A percentile compares a stretch with the other conserved stretches of the same genome.
phyloP scores from a whole-genome alignment of 2,888 invertebrate genomes.

The Plebejus anna region DNA sequence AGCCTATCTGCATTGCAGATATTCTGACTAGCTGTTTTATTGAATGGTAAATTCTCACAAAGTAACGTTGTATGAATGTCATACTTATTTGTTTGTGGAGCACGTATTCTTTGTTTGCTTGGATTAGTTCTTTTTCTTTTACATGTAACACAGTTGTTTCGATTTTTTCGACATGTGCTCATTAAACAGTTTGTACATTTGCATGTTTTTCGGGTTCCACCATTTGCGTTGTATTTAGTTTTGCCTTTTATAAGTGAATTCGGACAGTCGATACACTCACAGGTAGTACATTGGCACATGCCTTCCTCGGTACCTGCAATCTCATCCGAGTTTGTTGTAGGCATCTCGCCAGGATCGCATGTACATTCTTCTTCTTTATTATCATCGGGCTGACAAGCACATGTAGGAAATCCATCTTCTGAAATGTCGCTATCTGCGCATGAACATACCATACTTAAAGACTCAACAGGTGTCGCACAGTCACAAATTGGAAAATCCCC shows the following conservation, averaged over 20 bases:
- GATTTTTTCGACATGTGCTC: neutral
- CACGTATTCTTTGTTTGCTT: neutral
- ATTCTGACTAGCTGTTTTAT: neutral
- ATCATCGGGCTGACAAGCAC: constrained; percentile 44
- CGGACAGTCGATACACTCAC: constrained; percentile 52
- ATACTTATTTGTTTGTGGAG: neutral
- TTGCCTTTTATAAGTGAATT: constrained; percentile 29
- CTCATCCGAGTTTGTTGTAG: neutral
- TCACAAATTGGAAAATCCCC: constrained; percentile 40
- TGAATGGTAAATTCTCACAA: neutral
- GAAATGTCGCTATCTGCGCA: neutral
- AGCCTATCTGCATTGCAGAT: neutral
- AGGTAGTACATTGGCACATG: constrained; percentile 53
- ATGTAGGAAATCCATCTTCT: constrained; percentile 33
- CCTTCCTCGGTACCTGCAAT: constrained; percentile 40
- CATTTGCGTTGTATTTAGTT: neutral
- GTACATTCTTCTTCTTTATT: neutral
- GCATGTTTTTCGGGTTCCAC: neutral
- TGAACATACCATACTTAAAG: neutral
- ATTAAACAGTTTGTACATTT: neutral
- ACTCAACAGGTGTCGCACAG: constrained; percentile 43
- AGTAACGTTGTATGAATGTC: neutral
- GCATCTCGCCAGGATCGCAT: neutral
- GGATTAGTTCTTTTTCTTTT: neutral
- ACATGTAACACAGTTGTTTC: neutral